A percentile compares a stretch with the other conserved stretches of the same genome.
Conservation (phyloP, 2,888 invertebrate genomes). For the Coleophora flavipennella region DNA sequence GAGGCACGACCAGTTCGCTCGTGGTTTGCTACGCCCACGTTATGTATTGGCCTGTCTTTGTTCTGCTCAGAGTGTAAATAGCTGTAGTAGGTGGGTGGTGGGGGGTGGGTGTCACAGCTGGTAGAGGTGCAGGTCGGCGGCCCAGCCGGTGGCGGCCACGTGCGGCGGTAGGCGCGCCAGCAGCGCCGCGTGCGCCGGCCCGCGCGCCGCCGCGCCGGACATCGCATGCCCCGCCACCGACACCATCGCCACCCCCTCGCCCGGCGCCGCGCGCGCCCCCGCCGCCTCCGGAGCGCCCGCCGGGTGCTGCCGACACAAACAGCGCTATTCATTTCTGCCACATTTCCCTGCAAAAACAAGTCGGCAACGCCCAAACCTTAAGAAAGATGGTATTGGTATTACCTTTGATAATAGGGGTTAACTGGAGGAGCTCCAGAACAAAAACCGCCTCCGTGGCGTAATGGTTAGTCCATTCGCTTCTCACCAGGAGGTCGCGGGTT, state of each 20-base stretch:
- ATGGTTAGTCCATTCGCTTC: too few species aligned
- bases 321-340: background rate
- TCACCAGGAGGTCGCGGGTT: too few species aligned
- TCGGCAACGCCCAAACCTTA: background rate
- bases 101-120: background rate
- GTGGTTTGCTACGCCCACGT: too few species aligned
- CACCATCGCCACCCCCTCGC: slow-evolving; percentile 47
- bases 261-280: slow-evolving; percentile 8
- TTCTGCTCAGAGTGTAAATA: too few species aligned
- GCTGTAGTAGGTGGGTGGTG: too few species aligned
- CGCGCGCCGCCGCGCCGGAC: slow-evolving; percentile 69
- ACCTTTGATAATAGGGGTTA: too few species aligned
- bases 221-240: slow-evolving; percentile 73
- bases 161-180: slow-evolving; percentile 75
- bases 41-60: too few species aligned
- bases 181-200: slow-evolving; percentile 63
- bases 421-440: too few species aligned
- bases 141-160: slow-evolving; percentile 80
- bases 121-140: slow-evolving; percentile 75
- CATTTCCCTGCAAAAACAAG: background rate
- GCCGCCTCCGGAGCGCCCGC: slow-evolving; percentile 7
- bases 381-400: too few species aligned
- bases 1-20: too few species aligned
- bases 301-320: background rate
- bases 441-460: too few species aligned